These are phyloP conservation scores for Bombus turneri DNA, from an alignment of 1,140 invertebrate genomes.

Conservation along the genomic window DNA sequence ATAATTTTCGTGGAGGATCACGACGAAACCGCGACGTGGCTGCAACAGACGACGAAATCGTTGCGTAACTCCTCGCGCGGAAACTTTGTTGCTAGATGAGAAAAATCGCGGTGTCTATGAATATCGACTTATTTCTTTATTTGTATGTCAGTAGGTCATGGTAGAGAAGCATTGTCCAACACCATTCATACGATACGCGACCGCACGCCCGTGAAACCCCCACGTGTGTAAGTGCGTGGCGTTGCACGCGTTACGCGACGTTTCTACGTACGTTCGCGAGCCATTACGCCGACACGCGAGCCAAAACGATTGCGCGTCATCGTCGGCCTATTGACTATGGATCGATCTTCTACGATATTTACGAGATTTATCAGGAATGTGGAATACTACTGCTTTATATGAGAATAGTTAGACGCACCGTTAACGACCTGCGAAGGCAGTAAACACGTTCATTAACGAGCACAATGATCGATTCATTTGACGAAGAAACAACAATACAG, in stretches of 20 bases:
- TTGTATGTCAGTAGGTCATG: constrained; percentile 78
- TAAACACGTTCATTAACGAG: not conserved
- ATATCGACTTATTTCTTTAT: constrained; percentile 53
- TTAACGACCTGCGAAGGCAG: not conserved
- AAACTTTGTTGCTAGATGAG: not conserved
- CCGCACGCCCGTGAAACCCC: constrained; percentile 45
- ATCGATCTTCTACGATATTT: constrained; percentile 22
- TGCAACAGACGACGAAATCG: not conserved
- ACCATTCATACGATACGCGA: constrained; percentile 58
- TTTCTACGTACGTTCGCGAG: not conserved
- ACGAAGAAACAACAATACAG: not conserved
- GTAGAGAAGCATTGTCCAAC: constrained; percentile 67
- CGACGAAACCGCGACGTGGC: too few relatives aligned
- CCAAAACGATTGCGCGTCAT: not conserved
- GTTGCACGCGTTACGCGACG: constrained; percentile 32
- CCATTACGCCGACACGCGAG: constrained; percentile 32
- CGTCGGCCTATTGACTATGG: not conserved
- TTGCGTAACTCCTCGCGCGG: not conserved
- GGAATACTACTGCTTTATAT: not conserved
- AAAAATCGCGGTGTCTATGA: not conserved
- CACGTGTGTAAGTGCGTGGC: constrained; percentile 24
- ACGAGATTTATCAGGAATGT: constrained; percentile 19
- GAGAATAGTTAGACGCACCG: not conserved
- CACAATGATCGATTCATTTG: not conserved
- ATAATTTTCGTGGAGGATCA: not conserved